Evolutionary conservation across 2,797 vertebrate genomes (phyloP), one percentile per base, ranked within the genome.

Genomic region (Tenualosa ilisha): DNA sequence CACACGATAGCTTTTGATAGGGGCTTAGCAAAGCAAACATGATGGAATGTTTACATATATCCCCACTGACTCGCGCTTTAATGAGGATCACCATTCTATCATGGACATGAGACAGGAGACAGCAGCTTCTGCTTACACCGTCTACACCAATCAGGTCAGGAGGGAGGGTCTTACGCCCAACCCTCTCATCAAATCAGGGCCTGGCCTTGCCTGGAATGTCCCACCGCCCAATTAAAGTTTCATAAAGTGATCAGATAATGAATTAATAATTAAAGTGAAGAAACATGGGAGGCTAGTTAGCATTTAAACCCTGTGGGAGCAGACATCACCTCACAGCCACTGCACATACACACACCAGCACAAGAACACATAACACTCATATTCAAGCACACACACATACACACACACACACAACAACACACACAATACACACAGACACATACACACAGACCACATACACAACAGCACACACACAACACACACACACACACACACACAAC

Each of bases 211-310:
- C 31, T 40, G 3, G 31, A 72, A 11, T 3, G 68, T 26, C 40
- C 31, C 65, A 75, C 68, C 0, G 37, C 13, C 31, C 68, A 75
- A 75, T 75, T 75, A 75, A 75, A 37, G 15, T 40, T 75, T 75
- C 13, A 75, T 75, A 13, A 75, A 75, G 26, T 75, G 37, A 75
- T 40, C 68, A 75, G 68, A 75, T 75, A 37, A 75, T 75, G 68
- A 75, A 75, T 75, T 75, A 75, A 75, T 75, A 75, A 75, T 75
- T 75, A 40, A 75, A 1, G 68, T 15, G 1, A 31, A 37, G 68
- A 75, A 40, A 75, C 37, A 37, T 13, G 37, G 31, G 31, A 75
- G 37, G 68, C 68, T 3, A 20, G 37, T 13, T 26, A 31, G 31
- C 68, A 75, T 75, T 75, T 75, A 75, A 40, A 75, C 68, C 68